Base-by-base conservation (phyloP, 2,888 invertebrate genomes). In the Eudemis profundana region DNA sequence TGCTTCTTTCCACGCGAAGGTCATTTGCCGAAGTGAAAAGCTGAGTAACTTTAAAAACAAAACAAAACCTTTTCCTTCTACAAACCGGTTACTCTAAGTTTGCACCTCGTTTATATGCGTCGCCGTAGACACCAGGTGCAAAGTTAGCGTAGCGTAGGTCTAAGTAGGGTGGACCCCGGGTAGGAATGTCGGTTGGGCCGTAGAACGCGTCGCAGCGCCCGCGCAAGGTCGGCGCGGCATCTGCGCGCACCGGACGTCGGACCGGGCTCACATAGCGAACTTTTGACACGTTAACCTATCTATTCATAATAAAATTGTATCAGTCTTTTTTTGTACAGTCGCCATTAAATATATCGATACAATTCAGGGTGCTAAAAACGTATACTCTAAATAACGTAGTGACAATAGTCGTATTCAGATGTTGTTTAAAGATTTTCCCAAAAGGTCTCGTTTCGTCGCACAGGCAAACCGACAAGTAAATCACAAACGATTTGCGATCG, bases 211-310 rank as follows among this genome's bases (percentile, higher is more conserved):
- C 50, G 33, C 50, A 8, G 36, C 23, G 36, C 38, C 19, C 10
- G 15, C 47, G 46, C 47, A 59, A 59, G 59, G 59, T 19, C 59
- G 33, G 12, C 61, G 29, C 27, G 27, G 54, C 54, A 62, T 62
- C 62, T 56, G 62, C 62, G 23, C 53, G n/a, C 51, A 64, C 64
- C 64, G 59, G 64, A 64, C 59, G 59, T 44, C 23, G 57, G 29
- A 46, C 33, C 51, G 59, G 64, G 64, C 46, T 59, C 44, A 64
- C 57, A 57, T 57, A 64, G 49, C 54, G 40, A 54, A 14, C 33
- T 51, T 19, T 47, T 23, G 17, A 19, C 17, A 4, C 12, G 14
- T 14, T 40, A 19, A 4, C 3, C 3, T 4, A 23, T 23, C 3
- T 23, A 23, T 23, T 40, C 14, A 15, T 53, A 40, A 21, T 14